These are phyloP conservation scores for Antennarius maculatus DNA, from an alignment of 2,797 vertebrate species.

Conservation along the genomic window DNA sequence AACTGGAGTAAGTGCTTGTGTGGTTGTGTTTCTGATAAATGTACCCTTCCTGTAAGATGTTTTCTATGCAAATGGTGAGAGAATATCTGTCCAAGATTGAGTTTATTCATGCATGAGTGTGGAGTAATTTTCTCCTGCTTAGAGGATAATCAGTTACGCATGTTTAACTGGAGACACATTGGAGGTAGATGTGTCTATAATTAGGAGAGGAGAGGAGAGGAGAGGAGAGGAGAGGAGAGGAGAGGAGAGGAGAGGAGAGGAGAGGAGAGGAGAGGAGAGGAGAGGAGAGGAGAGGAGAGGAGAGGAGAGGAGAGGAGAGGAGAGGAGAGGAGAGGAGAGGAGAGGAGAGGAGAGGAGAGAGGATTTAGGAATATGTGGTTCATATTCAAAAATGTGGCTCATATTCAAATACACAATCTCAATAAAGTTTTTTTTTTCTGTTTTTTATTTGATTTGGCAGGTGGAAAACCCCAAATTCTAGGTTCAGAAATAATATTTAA, in stretches of 20 bases:
- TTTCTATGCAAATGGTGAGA: constrained; percentile 28
- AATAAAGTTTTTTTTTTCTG: not conserved
- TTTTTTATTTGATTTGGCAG: not conserved
- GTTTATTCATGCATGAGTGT: constrained; percentile 36
- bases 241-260: too few species aligned
- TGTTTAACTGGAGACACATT: constrained; percentile 56
- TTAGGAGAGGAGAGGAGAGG: not conserved
- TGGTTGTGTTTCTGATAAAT: constrained; percentile 7
- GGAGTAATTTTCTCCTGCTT: constrained; percentile 44
- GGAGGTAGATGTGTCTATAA: constrained; percentile 47
- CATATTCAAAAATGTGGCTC: constrained; percentile 45
- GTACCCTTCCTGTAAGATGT: constrained; percentile 9
- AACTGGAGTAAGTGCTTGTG: constrained; percentile 3
- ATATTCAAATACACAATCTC: constrained; percentile 15
- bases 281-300: too few species aligned
- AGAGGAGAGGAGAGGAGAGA: too few species aligned
- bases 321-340: too few species aligned
- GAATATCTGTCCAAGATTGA: constrained; percentile 38
- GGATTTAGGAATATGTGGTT: too few species aligned
- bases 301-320: too few species aligned
- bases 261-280: too few species aligned
- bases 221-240: constrained; percentile 15
- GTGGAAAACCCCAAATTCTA: too few species aligned
- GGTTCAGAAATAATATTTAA: too few species aligned
- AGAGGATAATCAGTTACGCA: constrained; percentile 58